A percentile compares a stretch with the other conserved stretches of the same genome.
phyloP scores from a whole-genome alignment of 2,888 invertebrate species.

The Sinodicranocentrus sp. region DNA sequence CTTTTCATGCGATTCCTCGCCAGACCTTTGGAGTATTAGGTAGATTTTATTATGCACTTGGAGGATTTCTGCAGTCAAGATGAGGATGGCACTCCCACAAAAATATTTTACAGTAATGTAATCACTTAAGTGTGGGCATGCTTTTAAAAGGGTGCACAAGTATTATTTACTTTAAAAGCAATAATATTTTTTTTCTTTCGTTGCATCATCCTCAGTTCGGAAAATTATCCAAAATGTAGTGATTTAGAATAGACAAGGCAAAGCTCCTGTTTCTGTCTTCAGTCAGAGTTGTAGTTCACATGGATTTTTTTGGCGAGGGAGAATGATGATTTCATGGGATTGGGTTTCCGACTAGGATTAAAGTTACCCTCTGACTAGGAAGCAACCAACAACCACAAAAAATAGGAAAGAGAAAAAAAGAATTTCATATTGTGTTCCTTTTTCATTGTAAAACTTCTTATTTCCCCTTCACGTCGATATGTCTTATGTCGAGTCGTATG shows the following conservation, averaged over 20 bases:
- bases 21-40: too few relatives aligned
- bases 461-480: background rate
- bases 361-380: background rate
- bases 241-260: conserved; percentile 7
- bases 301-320: background rate
- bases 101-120: conserved; percentile 32
- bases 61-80: too few relatives aligned
- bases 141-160: conserved; percentile 31
- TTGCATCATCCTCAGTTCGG: conserved; percentile 17
- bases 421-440: background rate
- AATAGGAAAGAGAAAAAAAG: background rate
- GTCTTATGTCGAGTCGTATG: background rate
- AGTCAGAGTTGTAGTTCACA: background rate
- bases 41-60: too few relatives aligned
- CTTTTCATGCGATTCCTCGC: too few relatives aligned
- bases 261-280: background rate
- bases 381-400: background rate
- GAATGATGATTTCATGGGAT: conserved; percentile 30
- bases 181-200: conserved; percentile 20
- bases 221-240: conserved; percentile 26
- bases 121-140: conserved; percentile 22
- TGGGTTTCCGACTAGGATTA: conserved; percentile 51
- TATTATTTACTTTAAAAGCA: conserved; percentile 21
- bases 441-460: background rate
- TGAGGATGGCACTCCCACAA: conserved; percentile 34